Evolutionary conservation across 1,140 invertebrate species (phyloP).

Genomic region (Saxidomus purpurata): DNA sequence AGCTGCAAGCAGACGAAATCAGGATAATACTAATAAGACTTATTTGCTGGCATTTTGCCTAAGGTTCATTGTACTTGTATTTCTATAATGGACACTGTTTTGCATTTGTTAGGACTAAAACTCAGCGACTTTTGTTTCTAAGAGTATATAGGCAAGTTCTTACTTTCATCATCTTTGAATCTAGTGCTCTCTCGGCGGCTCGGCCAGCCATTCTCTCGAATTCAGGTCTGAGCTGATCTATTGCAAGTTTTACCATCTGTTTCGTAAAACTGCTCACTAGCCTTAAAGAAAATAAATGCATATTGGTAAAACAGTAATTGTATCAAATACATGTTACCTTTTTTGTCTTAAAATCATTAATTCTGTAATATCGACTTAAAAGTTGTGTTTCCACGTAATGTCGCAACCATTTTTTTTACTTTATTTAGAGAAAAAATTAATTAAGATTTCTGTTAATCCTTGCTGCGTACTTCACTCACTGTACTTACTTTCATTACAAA

Average conservation of each 20-base stretch:
- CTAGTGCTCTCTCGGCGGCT: slow-evolving; percentile 72
- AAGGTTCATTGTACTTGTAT: too few relatives aligned
- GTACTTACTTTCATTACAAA: too few relatives aligned
- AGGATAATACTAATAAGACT: too few relatives aligned
- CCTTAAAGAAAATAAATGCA: slow-evolving; percentile 43
- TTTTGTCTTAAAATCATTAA: neutral
- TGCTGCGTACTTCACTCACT: neutral
- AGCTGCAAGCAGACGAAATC: too few relatives aligned
- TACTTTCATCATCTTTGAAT: slow-evolving; percentile 71
- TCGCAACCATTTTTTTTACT: neutral
- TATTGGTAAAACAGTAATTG: neutral
- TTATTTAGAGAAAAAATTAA: neutral
- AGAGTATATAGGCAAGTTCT: too few relatives aligned
- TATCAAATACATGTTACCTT: neutral
- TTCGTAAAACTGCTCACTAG: slow-evolving; percentile 76
- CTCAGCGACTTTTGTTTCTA: too few relatives aligned
- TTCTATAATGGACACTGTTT: too few relatives aligned
- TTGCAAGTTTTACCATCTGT: slow-evolving; percentile 74
- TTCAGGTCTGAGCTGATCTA: slow-evolving; percentile 74
- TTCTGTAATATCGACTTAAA: neutral
- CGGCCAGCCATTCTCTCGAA: slow-evolving; percentile 72
- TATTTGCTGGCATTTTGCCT: too few relatives aligned
- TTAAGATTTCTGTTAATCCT: neutral
- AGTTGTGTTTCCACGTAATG: neutral
- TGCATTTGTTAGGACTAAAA: too few relatives aligned